Conservation (phyloP, 2,888 invertebrate species). For the Drosophila flavopinicola region DNA sequence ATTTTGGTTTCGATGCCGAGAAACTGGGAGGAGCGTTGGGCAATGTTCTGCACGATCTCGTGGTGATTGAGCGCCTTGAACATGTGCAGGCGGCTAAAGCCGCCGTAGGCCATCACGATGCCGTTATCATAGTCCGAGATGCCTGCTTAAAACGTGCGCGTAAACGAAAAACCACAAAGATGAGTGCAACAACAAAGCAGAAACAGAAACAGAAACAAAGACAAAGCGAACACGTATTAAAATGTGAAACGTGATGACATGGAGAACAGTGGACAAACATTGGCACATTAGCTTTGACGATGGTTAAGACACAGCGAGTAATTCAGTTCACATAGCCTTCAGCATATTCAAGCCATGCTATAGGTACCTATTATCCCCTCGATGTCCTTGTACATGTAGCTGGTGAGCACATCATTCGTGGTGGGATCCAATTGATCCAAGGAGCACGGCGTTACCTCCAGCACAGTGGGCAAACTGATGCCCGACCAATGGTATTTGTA, state of each 20-base stretch:
- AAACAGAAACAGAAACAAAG: constrained; percentile 30
- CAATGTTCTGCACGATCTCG: constrained; percentile 93
- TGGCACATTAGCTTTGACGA: constrained; percentile 13
- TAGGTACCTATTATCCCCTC: constrained; percentile 88
- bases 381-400: constrained; percentile 94
- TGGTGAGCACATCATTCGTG: constrained; percentile 91
- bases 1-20: constrained; percentile 94
- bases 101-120: constrained; percentile 95
- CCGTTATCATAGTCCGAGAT: constrained; percentile 96
- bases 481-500: constrained; percentile 99
- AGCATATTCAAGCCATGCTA: constrained; percentile 46
- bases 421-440: constrained; percentile 96
- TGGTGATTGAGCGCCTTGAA: constrained; percentile 94
- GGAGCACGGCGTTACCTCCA: constrained; percentile 96
- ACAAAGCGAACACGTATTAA: constrained; percentile 59
- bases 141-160: constrained; percentile 85
- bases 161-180: constrained; percentile 66
- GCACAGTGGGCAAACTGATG: constrained; percentile 92
- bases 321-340: constrained; percentile 5
- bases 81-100: constrained; percentile 95
- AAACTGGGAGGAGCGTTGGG: constrained; percentile 92
- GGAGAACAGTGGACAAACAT: constrained; percentile 7
- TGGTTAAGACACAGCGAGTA: constrained; percentile 7
- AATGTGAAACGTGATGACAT: constrained; percentile 32
- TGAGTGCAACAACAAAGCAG: constrained; percentile 43